These are phyloP conservation scores for Clostera curtula DNA, from an alignment of 2,888 invertebrate species.

Conservation along the genomic window DNA sequence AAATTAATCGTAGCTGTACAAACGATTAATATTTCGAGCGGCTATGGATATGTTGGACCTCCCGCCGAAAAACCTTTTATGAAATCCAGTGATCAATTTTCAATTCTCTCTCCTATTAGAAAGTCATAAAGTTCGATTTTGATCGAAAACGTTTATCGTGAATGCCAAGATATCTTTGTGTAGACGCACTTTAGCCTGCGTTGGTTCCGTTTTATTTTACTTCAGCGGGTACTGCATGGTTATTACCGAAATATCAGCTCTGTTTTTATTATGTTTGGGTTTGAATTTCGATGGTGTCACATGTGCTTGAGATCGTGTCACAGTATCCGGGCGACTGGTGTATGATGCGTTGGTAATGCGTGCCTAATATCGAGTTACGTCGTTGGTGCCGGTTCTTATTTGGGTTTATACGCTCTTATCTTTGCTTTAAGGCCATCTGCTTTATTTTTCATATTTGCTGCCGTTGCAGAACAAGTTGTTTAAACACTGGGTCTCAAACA, in stretches of 20 bases:
- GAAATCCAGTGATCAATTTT: slow-evolving; percentile 15
- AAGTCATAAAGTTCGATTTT: slow-evolving; percentile 29
- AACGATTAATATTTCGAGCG: slow-evolving; percentile 52
- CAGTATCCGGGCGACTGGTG: slow-evolving; percentile 56
- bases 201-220: slow-evolving; percentile 54
- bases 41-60: slow-evolving; percentile 42
- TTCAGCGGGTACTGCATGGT: slow-evolving; percentile 33
- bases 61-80: slow-evolving; percentile 45
- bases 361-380: slow-evolving; percentile 60
- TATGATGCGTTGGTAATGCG: slow-evolving; percentile 64
- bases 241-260: slow-evolving; percentile 22
- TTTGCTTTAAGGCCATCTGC: slow-evolving; percentile 30
- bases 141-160: slow-evolving; percentile 13
- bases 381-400: slow-evolving; percentile 31
- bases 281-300: slow-evolving; percentile 18
- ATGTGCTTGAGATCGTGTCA: slow-evolving; percentile 47
- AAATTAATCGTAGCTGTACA: slow-evolving; percentile 43
- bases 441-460: no score
- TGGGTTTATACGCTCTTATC: no score
- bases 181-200: slow-evolving; percentile 33
- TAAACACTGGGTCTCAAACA: no score
- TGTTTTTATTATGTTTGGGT: slow-evolving; percentile 20
- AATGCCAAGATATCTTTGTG: slow-evolving; percentile 21
- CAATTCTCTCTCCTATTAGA: slow-evolving; percentile 17
- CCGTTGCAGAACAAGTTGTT: no score